These are phyloP conservation scores for Scomber colias DNA, from an alignment of 2,113 vertebrate species.

Conservation along the genomic window DNA sequence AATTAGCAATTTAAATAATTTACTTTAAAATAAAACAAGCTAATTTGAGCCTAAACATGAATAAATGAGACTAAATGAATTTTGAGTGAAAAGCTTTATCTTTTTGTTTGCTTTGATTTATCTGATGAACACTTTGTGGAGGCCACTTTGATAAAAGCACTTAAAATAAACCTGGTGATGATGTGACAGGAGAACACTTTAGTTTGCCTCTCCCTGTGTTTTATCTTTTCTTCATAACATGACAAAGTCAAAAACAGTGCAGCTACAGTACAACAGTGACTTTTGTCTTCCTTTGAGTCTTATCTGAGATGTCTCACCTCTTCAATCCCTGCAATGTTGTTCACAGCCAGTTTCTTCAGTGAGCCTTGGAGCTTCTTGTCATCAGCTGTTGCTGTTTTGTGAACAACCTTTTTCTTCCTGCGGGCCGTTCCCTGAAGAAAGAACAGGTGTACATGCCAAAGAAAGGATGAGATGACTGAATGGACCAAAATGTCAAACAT, in stretches of 20 bases:
- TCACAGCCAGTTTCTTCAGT: conserved; percentile 97
- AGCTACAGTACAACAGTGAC: background rate
- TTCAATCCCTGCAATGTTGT: conserved; percentile 98
- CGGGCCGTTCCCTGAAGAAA: conserved; percentile 92
- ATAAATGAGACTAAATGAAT: background rate
- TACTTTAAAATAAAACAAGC: background rate
- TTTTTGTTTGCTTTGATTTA: conserved; percentile 1
- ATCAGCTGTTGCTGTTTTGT: conserved; percentile 98
- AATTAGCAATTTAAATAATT: background rate
- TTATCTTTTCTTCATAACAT: conserved; percentile 11
- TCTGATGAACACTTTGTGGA: conserved; percentile 5
- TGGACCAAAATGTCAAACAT: conserved; percentile 12
- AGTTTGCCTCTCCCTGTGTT: background rate
- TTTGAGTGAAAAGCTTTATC: background rate
- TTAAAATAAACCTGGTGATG: conserved; percentile 49
- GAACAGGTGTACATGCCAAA: conserved; percentile 27
- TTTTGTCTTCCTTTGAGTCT: background rate
- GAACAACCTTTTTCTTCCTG: conserved; percentile 99
- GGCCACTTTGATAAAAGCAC: conserved; percentile 19
- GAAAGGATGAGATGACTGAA: background rate
- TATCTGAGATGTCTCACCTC: conserved; percentile 85
- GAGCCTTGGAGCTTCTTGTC: conserved; percentile 99
- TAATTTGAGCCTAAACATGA: background rate
- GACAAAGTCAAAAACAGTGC: background rate
- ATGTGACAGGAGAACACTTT: background rate